Conservation (phyloP, 2,888 invertebrate genomes). For the Synergus umbraculus region DNA sequence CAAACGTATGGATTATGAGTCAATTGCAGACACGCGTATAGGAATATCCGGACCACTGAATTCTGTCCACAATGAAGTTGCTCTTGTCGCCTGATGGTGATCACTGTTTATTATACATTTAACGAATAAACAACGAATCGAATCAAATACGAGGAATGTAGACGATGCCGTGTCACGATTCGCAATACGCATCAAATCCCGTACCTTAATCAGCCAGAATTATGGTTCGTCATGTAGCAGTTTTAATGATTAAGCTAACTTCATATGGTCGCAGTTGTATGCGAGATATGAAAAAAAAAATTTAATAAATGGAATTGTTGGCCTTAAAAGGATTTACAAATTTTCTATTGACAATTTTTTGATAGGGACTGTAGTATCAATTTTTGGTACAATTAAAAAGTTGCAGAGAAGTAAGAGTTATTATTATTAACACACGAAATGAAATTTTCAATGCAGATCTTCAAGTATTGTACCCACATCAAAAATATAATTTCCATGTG, state of each 20-base stretch:
- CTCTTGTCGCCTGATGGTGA: constrained; percentile 53
- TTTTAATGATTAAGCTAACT: constrained; percentile 67
- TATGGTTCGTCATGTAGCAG: constrained; percentile 72
- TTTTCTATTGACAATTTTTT: too few species aligned
- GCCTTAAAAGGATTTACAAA: too few species aligned
- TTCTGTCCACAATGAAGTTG: constrained; percentile 61
- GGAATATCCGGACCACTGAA: constrained; percentile 42
- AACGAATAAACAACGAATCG: constrained; percentile 70
- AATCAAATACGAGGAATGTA: constrained; percentile 54
- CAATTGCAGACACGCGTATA: not conserved
- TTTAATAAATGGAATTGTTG: too few species aligned
- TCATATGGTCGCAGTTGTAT: constrained; percentile 53
- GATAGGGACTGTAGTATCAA: too few species aligned
- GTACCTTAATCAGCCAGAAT: constrained; percentile 73
- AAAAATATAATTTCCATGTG: not conserved
- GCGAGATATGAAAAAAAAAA: too few species aligned
- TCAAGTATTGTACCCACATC: not conserved
- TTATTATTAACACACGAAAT: not conserved
- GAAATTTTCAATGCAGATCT: not conserved
- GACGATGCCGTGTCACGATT: constrained; percentile 66
- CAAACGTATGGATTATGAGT: not conserved
- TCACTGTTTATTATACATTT: constrained; percentile 68
- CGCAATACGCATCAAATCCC: constrained; percentile 66
- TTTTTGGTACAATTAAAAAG: too few species aligned
- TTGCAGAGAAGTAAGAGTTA: not conserved